Evolutionary conservation across 2,888 invertebrate species (phyloP).

Genomic region (Arctia plantaginis): DNA sequence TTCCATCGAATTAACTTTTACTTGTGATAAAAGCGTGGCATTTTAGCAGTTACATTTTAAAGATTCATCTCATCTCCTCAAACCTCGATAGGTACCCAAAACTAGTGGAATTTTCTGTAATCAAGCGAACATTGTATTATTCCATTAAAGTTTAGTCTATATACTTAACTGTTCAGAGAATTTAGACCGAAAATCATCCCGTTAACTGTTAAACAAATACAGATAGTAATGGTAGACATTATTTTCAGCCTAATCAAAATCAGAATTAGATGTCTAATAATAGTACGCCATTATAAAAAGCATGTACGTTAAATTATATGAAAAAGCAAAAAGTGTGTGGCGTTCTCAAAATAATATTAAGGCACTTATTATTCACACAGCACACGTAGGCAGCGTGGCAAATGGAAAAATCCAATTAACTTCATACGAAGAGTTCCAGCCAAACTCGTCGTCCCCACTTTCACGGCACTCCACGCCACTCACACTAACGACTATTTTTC

Average conservation of each 20-base stretch:
- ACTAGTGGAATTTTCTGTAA: neutral
- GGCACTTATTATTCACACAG: constrained; percentile 78
- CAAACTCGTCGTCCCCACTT: constrained; percentile 62
- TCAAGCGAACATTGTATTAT: neutral
- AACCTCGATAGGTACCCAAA: neutral
- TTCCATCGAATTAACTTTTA: neutral
- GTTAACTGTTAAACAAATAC: neutral
- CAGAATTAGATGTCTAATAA: neutral
- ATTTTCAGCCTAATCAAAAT: neutral
- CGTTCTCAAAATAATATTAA: constrained; percentile 70
- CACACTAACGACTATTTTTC: constrained; percentile 77
- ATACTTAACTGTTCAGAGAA: neutral
- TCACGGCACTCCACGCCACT: constrained; percentile 60
- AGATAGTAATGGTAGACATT: neutral
- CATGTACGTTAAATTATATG: constrained; percentile 24
- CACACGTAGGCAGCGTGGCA: constrained; percentile 75
- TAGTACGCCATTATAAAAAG: constrained; percentile 28
- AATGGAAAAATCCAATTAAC: constrained; percentile 85
- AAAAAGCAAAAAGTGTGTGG: constrained; percentile 48
- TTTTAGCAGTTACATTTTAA: neutral
- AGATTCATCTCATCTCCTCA: neutral
- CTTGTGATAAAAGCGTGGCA: neutral
- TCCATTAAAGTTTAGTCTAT: neutral
- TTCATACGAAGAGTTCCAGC: constrained; percentile 76
- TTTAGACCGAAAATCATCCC: neutral